Evolutionary conservation across 1,140 invertebrate genomes (phyloP).

Genomic region (Platyscapa corneri): DNA sequence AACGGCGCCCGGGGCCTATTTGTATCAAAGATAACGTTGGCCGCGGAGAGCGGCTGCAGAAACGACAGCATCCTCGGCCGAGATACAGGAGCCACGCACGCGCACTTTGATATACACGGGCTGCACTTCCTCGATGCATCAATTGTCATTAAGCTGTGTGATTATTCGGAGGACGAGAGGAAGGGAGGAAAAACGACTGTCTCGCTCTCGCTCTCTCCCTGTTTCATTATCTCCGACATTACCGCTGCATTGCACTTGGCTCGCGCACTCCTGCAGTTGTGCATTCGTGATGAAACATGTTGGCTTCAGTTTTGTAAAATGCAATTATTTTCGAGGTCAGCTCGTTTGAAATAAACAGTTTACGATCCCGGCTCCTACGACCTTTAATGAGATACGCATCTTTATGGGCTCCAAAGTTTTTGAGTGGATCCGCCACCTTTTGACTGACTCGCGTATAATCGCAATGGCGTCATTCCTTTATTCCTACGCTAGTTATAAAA

Average conservation of each 20-base stretch:
- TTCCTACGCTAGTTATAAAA: constrained; percentile 11
- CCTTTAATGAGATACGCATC: constrained; percentile 15
- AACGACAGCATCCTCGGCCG: constrained; percentile 24
- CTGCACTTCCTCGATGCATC: constrained; percentile 61
- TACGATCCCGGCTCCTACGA: background rate
- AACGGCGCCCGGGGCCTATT: constrained; percentile 31
- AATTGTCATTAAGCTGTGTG: constrained; percentile 73
- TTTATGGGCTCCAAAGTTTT: constrained; percentile 4
- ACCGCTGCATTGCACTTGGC: background rate
- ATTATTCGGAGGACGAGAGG: constrained; percentile 61
- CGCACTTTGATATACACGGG: background rate
- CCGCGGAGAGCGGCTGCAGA: background rate
- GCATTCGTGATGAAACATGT: background rate
- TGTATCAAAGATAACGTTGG: constrained; percentile 42
- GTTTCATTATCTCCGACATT: constrained; percentile 48
- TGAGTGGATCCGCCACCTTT: background rate
- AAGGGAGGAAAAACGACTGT: no score
- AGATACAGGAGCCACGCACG: constrained; percentile 12
- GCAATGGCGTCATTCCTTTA: no score
- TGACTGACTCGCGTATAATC: background rate
- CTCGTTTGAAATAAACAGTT: constrained; percentile 20
- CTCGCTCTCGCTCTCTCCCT: constrained; percentile 12
- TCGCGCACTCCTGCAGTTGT: background rate
- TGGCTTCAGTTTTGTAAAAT: constrained; percentile 16
- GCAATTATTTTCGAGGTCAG: constrained; percentile 19